Percentiles rank a stretch among this genome's conserved stretches.
Conservation (phyloP, 2,113 vertebrate species). For the Sinocyclocheilus grahami region DNA sequence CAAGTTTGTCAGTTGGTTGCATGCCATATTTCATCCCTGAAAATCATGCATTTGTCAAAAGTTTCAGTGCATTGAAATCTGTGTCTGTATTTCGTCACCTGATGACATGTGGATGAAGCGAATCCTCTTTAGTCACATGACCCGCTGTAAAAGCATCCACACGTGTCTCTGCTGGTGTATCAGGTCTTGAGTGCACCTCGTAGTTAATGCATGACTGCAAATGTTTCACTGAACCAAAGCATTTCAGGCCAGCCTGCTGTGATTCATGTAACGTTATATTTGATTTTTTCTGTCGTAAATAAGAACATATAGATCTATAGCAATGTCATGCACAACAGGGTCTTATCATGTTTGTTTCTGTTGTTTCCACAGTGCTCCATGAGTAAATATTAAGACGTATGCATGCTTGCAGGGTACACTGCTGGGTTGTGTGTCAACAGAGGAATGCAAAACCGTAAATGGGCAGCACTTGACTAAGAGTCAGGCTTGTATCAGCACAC, state of each 20-base stretch:
- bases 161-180: neutral
- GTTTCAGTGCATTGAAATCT: neutral
- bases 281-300: neutral
- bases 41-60: neutral
- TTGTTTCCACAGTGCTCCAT: neutral
- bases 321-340: neutral
- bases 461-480: neutral
- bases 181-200: neutral
- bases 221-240: neutral
- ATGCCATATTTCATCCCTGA: neutral
- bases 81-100: neutral
- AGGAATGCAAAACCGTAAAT: slow-evolving; percentile 30
- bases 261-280: neutral
- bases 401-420: neutral
- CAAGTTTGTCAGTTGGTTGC: neutral
- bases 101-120: neutral
- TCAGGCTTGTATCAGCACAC: neutral
- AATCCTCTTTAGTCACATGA: slow-evolving; percentile 19
- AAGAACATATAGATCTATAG: neutral
- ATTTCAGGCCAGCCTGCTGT: neutral
- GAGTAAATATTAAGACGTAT: neutral
- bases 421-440: neutral
- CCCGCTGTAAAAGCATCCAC: neutral
- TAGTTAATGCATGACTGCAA: neutral
- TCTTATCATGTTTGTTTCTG: neutral